phyloP scores from a whole-genome alignment of 2,797 vertebrate species.

The Brachymystax lenok region DNA sequence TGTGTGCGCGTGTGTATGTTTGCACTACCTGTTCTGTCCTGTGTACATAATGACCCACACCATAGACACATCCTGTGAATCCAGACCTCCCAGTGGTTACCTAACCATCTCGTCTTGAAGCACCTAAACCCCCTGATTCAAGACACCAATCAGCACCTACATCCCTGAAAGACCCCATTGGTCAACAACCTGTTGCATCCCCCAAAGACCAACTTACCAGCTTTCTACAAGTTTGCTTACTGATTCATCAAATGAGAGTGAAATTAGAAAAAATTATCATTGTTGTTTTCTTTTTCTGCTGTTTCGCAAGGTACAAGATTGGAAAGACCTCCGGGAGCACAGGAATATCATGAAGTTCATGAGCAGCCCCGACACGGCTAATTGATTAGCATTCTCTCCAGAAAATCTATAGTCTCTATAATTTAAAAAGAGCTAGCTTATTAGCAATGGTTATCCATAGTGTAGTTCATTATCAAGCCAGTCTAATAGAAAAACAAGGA shows the following conservation, averaged over 20 bases:
- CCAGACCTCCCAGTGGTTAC: background rate
- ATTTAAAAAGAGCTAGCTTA: conserved; percentile 10
- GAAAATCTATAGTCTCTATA: conserved; percentile 15
- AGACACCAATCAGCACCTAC: background rate
- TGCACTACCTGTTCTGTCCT: background rate
- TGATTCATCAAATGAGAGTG: no score
- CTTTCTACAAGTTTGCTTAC: background rate
- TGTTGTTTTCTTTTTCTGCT: conserved; percentile 7
- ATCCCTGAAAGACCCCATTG: background rate
- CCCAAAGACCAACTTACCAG: background rate
- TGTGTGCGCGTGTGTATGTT: background rate
- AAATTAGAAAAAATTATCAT: no score
- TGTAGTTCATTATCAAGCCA: background rate
- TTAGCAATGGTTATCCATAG: background rate
- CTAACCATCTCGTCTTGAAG: background rate
- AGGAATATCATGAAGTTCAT: conserved; percentile 12
- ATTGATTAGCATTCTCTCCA: conserved; percentile 21
- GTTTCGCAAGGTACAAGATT: conserved; percentile 2
- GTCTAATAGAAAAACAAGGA: background rate
- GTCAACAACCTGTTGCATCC: background rate
- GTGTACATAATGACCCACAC: background rate
- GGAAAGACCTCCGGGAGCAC: background rate
- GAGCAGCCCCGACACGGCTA: background rate
- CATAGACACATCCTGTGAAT: background rate
- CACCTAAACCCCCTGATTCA: background rate